A percentile compares a stretch with the other conserved stretches of the same genome.
These are phyloP conservation scores for Marmota monax DNA, from an alignment of 2,113 vertebrate species.

Conservation along the genomic window DNA sequence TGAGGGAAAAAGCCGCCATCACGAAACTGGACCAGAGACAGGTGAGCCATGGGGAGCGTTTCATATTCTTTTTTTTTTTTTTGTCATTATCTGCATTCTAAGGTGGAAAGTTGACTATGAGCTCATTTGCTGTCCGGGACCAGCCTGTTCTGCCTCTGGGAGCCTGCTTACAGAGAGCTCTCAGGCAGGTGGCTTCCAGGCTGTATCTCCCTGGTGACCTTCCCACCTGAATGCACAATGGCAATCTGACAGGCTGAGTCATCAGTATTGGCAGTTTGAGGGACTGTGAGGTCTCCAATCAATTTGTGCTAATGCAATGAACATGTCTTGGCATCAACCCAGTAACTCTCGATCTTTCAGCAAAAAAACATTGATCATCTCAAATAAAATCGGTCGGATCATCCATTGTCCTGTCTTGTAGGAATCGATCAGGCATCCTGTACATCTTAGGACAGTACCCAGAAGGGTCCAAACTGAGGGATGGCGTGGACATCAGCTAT, in stretches of 20 bases:
- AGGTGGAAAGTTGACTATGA: not conserved
- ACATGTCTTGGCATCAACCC: not conserved
- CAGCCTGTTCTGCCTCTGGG: not conserved
- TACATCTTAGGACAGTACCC: not conserved
- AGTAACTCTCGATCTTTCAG: not conserved
- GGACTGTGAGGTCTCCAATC: not conserved
- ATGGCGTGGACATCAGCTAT: not conserved
- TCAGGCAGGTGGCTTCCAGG: not conserved
- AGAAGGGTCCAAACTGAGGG: not conserved
- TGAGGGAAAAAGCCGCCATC: conserved; percentile 86
- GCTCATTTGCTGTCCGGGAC: not conserved
- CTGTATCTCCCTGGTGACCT: not conserved
- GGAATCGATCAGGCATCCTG: not conserved
- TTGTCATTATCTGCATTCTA: not conserved
- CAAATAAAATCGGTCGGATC: not conserved
- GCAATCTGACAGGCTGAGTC: not conserved
- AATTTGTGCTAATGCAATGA: not conserved
- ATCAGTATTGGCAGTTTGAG: not conserved
- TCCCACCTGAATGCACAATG: not conserved
- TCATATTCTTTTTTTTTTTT: not conserved
- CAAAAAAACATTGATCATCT: not conserved
- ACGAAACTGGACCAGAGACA: conserved; percentile 89
- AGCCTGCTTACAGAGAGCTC: not conserved
- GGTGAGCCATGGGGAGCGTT: conserved; percentile 74
- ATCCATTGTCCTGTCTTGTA: not conserved